Percentiles rank a stretch among this genome's conserved stretches.
These are phyloP conservation scores for Podarcis siculus DNA, from an alignment of 2,797 vertebrate genomes.

Conservation along the genomic window DNA sequence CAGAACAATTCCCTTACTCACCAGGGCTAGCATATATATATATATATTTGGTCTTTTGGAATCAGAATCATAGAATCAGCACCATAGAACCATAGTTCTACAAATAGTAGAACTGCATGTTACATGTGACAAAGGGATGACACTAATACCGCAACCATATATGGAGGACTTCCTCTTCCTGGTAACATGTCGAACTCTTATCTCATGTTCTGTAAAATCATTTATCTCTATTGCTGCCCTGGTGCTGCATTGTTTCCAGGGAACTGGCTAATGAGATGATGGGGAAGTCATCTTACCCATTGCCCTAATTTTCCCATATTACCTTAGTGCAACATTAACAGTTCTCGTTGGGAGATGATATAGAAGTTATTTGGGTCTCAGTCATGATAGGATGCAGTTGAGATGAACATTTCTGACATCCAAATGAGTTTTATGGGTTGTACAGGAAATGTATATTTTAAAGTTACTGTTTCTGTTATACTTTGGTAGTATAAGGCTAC, in stretches of 20 bases:
- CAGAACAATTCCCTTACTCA: too few relatives aligned
- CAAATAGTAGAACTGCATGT: background rate
- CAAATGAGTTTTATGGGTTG: background rate
- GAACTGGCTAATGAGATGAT: background rate
- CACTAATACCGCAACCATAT: background rate
- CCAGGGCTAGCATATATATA: too few relatives aligned
- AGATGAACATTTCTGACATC: background rate
- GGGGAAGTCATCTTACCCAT: background rate
- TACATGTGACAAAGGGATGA: background rate
- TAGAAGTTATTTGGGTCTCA: background rate
- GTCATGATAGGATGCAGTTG: background rate
- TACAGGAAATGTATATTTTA: background rate
- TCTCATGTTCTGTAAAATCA: background rate
- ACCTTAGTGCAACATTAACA: background rate
- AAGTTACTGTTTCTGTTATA: background rate
- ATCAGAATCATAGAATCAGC: too few relatives aligned
- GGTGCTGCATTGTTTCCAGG: background rate
- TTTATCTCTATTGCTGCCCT: background rate
- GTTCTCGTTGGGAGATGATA: background rate
- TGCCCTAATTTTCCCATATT: too few relatives aligned
- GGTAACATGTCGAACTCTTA: background rate
- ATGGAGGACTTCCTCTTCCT: background rate
- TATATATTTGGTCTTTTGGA: too few relatives aligned
- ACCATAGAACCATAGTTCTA: background rate
- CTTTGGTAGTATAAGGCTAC: background rate